A percentile compares a stretch with the other conserved stretches of the same genome.
Conservation (phyloP, 2,113 vertebrate species). For the Sturnira hondurensis region DNA sequence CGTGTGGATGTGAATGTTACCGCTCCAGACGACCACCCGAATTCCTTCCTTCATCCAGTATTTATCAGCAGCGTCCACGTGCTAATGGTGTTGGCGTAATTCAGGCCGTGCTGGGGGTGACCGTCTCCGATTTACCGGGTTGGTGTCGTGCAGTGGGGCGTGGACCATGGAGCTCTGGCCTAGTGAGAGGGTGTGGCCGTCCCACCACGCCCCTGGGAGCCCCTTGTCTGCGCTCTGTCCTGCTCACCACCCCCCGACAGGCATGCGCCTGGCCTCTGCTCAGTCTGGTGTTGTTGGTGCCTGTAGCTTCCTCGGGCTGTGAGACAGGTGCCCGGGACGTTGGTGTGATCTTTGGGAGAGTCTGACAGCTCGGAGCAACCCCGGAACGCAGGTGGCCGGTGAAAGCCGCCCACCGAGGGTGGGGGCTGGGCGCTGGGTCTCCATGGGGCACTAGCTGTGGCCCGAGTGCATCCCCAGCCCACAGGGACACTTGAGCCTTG, state of each 20-base stretch:
- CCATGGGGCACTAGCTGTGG: not conserved
- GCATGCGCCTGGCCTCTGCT: not conserved
- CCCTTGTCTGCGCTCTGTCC: not conserved
- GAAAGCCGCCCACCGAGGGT: not conserved
- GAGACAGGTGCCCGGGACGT: not conserved
- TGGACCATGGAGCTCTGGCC: accelerated
- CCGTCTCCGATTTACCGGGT: no score
- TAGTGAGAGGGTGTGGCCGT: accelerated
- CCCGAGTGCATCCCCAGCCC: not conserved
- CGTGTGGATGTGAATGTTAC: not conserved
- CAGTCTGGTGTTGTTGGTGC: not conserved
- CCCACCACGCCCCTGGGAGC: not conserved
- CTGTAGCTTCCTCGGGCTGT: not conserved
- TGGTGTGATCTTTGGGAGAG: not conserved
- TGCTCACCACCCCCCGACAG: no score
- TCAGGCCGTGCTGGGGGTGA: accelerated
- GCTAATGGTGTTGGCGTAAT: not conserved
- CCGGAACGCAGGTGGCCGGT: accelerated
- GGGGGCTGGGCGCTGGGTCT: accelerated
- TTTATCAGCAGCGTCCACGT: accelerated
- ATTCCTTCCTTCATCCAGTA: not conserved
- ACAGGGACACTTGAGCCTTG: not conserved
- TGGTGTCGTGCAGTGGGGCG: not conserved
- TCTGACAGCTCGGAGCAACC: not conserved
- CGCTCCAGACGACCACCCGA: not conserved